Evolutionary conservation across 2,888 invertebrate genomes (phyloP), one percentile per base, ranked within the genome.

Genomic region (Ophion ellenae): DNA sequence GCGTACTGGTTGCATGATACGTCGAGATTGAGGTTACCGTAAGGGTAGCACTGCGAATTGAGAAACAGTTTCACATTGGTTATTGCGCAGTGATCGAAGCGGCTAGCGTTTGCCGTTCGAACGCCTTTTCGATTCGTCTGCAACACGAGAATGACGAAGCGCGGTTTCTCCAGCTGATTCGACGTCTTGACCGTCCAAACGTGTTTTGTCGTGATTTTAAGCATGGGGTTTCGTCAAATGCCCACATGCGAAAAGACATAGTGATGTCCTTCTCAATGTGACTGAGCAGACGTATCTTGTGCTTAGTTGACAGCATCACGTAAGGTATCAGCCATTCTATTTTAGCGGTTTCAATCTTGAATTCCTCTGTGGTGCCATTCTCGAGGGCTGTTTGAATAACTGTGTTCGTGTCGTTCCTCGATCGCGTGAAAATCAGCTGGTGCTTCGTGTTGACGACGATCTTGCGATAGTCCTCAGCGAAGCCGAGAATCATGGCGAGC

Each of bases 221-320:
- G 85, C 74, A 89, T 17, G 0, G 93, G 93, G 87, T 92, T 88
- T 93, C 92, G 86, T 92, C 91, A 36, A 93, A 66, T 69, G 93
- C 91, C 92, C 92, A 93, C 40, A 89, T 91, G 84, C 93, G 81
- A 85, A 92, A 93, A 67, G 79, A 83, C 73, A 89, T 82, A 9
- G 79, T 24, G 32, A 89, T 86, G 67, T 86, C 87, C n/a, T 24
- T 24, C 24, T 24, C 24, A 24, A 24, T 24, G 24, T 24, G 2
- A 24, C 24, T 24, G 2, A 1, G 24, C 24, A 74, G 57, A 36
- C 79, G 32, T 17, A 81, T 81, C 36, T 76, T 81, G 36, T 70
- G 75, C 45, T 70, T 73, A n/a, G 66, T 70, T 47, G 84, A 69
- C n/a, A 81, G 69, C 63, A 45, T 80, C 5, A 84, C 64, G 75